Conservation (phyloP, 2,888 invertebrate genomes). For the Drosophila villosipedis region DNA sequence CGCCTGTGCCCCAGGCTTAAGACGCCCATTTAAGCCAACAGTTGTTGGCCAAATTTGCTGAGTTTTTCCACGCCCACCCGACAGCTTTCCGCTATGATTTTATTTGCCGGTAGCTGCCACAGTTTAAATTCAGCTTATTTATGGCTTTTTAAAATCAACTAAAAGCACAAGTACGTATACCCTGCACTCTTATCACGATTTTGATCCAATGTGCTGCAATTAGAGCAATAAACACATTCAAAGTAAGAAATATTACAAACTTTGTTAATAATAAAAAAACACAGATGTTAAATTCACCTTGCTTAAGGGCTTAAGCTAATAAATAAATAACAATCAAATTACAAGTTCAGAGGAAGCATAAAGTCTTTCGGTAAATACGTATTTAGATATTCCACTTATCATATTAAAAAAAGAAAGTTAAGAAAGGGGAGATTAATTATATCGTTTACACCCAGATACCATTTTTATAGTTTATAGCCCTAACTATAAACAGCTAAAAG, state of each 20-base stretch:
- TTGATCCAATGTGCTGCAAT: neutral
- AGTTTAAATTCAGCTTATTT: conserved; percentile 52
- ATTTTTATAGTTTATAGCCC: neutral
- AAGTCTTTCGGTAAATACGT: neutral
- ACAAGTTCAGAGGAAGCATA: neutral
- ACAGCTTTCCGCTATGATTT: conserved; percentile 24
- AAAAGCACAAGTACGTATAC: conserved; percentile 20
- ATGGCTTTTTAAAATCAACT: conserved; percentile 39
- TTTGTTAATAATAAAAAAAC: neutral
- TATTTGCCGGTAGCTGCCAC: conserved; percentile 56
- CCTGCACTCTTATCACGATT: neutral
- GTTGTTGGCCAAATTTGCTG: conserved; percentile 60
- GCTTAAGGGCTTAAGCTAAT: neutral
- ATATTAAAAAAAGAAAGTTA: too few species aligned
- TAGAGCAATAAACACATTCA: neutral
- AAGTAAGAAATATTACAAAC: too few species aligned
- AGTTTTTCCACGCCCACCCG: conserved; percentile 51
- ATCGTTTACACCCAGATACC: too few species aligned
- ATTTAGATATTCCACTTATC: neutral
- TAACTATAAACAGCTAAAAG: neutral
- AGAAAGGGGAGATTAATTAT: too few species aligned
- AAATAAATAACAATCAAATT: neutral
- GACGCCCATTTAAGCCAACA: conserved; percentile 64
- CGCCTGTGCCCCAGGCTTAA: neutral
- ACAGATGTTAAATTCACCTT: neutral